phyloP scores from a whole-genome alignment of 2,888 invertebrate species.

The Epirrhoe alternata region DNA sequence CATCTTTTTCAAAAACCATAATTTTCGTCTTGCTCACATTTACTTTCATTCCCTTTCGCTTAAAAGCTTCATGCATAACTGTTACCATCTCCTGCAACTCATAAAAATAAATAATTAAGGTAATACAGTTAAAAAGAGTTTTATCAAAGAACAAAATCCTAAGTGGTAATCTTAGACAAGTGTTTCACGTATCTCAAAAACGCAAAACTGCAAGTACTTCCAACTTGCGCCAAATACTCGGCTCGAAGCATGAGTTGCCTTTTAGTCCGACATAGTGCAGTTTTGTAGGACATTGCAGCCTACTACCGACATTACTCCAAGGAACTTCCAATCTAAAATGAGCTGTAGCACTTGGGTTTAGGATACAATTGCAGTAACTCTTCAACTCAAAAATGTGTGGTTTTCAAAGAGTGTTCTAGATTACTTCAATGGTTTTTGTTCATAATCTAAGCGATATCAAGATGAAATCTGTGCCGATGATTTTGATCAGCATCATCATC shows the following conservation, averaged over 20 bases:
- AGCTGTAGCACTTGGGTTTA: neutral
- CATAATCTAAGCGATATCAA: too few species aligned
- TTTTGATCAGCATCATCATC: too few species aligned
- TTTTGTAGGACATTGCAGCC: constrained; percentile 54
- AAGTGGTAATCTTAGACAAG: neutral
- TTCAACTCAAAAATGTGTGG: neutral
- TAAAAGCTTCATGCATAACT: too few species aligned
- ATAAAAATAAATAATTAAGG: too few species aligned
- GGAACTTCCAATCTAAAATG: neutral
- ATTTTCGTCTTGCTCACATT: too few species aligned
- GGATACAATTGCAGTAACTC: neutral
- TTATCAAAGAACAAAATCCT: too few species aligned
- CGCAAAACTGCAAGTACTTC: constrained; percentile 1
- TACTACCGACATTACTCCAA: neutral
- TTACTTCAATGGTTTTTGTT: neutral
- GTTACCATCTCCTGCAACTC: too few species aligned
- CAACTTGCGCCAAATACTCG: constrained; percentile 38
- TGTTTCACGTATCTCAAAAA: neutral
- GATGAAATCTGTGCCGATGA: too few species aligned
- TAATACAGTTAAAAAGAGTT: too few species aligned
- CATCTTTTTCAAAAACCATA: too few species aligned
- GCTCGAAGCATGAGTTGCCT: constrained; percentile 52
- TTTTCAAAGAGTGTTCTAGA: neutral
- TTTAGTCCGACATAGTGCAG: constrained; percentile 55
- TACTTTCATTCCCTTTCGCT: too few species aligned